phyloP scores from a whole-genome alignment of 2,797 vertebrate species.

The Liparis tanakae region DNA sequence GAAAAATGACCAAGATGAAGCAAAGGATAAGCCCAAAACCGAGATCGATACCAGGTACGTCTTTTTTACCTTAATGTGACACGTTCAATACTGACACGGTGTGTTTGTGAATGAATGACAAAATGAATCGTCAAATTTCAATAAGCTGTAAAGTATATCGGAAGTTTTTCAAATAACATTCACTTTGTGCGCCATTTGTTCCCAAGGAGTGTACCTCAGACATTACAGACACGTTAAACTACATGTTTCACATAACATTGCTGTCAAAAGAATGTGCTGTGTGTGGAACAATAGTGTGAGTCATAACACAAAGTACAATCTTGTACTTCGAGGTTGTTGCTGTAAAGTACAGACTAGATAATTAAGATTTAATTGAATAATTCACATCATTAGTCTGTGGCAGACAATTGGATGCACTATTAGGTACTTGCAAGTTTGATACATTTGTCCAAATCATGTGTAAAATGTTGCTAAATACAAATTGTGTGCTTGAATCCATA shows the following conservation, averaged over 20 bases:
- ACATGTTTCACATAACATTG: not conserved
- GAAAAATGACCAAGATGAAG: slow-evolving; percentile 34
- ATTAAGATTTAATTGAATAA: not conserved
- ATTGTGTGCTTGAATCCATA: slow-evolving; percentile 14
- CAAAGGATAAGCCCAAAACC: slow-evolving; percentile 34
- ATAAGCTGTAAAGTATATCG: not conserved
- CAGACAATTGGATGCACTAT: not conserved
- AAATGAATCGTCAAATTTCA: slow-evolving; percentile 11
- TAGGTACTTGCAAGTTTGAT: not conserved
- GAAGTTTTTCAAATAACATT: not conserved
- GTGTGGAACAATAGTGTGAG: slow-evolving; percentile 36
- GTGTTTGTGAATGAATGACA: slow-evolving; percentile 16
- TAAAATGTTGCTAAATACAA: not conserved
- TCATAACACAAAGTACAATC: slow-evolving; percentile 59
- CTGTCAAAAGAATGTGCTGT: slow-evolving; percentile 28
- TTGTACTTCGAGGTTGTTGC: not conserved
- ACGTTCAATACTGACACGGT: not conserved
- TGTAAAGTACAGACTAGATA: slow-evolving; percentile 8
- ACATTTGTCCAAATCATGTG: not conserved
- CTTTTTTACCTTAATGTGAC: not conserved
- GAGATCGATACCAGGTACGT: slow-evolving; percentile 62
- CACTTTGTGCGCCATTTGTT: not conserved
- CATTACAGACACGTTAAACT: not conserved
- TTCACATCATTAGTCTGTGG: slow-evolving; percentile 3
- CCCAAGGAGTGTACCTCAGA: not conserved